Evolutionary conservation across 1,140 invertebrate genomes (phyloP).

Genomic region (Cephus cinctus): DNA sequence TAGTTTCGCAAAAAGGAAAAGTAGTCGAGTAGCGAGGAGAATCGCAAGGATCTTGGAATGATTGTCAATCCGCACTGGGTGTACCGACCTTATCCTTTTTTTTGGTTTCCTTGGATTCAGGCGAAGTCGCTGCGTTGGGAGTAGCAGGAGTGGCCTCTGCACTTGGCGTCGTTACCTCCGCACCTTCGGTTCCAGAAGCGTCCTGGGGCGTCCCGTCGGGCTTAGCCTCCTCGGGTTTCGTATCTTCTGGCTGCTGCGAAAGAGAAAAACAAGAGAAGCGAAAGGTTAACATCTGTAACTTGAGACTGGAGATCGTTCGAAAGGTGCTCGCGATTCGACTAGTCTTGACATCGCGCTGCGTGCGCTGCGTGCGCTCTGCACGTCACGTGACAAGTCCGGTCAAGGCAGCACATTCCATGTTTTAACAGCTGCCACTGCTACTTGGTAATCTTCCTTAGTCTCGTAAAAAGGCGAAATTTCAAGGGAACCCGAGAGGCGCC

Average conservation of each 20-base stretch:
- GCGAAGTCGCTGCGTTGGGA: constrained; percentile 61
- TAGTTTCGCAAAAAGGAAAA: neutral
- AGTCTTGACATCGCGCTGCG: no score
- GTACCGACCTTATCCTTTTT: constrained; percentile 72
- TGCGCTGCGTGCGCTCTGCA: no score
- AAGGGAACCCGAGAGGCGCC: no score
- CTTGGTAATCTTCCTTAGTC: no score
- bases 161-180: constrained; percentile 53
- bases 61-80: neutral
- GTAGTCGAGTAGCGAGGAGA: neutral
- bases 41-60: neutral
- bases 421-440: no score
- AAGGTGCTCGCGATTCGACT: no score
- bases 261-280: no score
- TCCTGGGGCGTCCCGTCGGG: constrained; percentile 49
- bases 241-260: constrained; percentile 46
- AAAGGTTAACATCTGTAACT: no score
- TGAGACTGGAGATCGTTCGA: no score
- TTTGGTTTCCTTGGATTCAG: constrained; percentile 70
- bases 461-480: no score
- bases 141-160: constrained; percentile 41
- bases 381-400: no score
- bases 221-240: constrained; percentile 32
- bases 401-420: no score
- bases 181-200: constrained; percentile 53